Conservation (phyloP, 2,797 vertebrate genomes). For the Furcifer pardalis region DNA sequence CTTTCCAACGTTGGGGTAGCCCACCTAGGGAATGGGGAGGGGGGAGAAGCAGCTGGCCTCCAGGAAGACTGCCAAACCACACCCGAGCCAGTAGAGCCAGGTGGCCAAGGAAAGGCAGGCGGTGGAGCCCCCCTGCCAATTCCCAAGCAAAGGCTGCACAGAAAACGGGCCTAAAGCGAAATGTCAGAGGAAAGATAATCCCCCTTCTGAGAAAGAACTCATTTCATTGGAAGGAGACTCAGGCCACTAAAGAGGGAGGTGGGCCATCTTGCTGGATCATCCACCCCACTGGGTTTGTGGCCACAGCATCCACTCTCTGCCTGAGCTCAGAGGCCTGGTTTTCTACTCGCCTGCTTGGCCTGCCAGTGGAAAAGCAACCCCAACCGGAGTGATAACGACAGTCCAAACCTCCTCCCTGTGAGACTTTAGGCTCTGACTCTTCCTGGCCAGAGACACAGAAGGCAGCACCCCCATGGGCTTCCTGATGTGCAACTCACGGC, state of each 20-base stretch:
- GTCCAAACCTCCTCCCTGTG: not conserved
- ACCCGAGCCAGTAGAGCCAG: not conserved
- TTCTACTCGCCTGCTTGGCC: no score
- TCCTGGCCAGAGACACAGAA: not conserved
- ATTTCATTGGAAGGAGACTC: no score
- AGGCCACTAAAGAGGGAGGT: no score
- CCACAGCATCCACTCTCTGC: not conserved
- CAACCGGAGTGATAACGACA: not conserved
- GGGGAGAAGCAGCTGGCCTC: not conserved
- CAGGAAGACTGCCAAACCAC: not conserved
- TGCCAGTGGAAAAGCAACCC: not conserved
- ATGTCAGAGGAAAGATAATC: no score
- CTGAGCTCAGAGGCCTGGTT: not conserved
- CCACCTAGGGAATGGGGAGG: conserved; percentile 80
- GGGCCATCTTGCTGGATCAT: no score
- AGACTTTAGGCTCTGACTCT: no score
- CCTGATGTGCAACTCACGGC: not conserved
- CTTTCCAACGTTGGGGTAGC: conserved; percentile 98
- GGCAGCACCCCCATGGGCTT: not conserved
- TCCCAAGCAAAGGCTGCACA: no score
- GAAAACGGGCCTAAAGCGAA: no score
- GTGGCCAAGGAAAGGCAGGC: no score
- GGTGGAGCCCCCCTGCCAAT: no score
- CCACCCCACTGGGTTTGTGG: no score
- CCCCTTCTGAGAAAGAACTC: not conserved